phyloP scores from a whole-genome alignment of 2,888 invertebrate genomes.

The Orchesellides sinensis region DNA sequence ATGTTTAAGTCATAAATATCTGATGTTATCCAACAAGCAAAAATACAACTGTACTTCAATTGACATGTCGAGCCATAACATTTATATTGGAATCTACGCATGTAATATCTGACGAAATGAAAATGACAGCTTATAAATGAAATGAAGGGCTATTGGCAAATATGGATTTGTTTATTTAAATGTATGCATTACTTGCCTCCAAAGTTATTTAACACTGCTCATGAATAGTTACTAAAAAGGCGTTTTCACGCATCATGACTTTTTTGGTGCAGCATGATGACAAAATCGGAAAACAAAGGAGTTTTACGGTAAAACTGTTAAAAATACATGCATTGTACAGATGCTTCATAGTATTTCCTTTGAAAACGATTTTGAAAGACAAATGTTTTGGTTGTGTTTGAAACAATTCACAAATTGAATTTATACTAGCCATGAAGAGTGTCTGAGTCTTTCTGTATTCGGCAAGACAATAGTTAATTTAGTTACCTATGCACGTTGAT shows the following conservation, averaged over 20 bases:
- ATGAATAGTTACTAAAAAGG: slow-evolving; percentile 7
- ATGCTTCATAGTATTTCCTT: no score
- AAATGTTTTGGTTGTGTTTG: background rate
- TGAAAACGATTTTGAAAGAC: no score
- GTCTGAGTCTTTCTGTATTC: background rate
- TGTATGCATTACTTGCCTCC: no score
- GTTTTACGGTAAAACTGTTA: background rate
- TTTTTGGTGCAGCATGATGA: background rate
- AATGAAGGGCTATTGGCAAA: background rate
- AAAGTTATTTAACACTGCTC: background rate
- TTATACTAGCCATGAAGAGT: background rate
- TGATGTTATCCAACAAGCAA: no score
- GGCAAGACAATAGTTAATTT: slow-evolving; percentile 19
- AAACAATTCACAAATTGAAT: background rate
- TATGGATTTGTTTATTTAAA: background rate
- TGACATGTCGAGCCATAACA: slow-evolving; percentile 2
- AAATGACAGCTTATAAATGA: background rate
- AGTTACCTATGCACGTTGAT: no score
- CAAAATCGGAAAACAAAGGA: background rate
- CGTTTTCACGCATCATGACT: slow-evolving; percentile 9
- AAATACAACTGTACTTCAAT: background rate
- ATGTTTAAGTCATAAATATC: no score
- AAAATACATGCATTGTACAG: no score
- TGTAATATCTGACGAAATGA: background rate
- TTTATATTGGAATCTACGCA: background rate